These are phyloP conservation scores for Dromaius novaehollandiae DNA, from an alignment of 2,113 vertebrate species.

Conservation along the genomic window DNA sequence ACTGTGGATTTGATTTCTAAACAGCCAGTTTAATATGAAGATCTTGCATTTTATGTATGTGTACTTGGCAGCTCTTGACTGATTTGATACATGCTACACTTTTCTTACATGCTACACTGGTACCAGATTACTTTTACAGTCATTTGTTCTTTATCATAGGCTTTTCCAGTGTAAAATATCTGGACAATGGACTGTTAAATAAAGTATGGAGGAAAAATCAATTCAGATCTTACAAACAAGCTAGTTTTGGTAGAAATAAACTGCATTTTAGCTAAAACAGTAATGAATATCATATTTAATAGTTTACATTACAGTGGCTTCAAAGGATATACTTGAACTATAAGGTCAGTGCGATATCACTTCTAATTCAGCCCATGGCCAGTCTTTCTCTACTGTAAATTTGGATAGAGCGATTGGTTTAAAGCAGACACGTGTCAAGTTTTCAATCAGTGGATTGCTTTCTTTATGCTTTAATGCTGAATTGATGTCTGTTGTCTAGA, in stretches of 20 bases:
- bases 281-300: neutral
- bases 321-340: neutral
- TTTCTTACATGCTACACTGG: neutral
- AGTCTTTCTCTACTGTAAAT: neutral
- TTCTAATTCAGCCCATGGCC: neutral
- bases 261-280: neutral
- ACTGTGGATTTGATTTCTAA: neutral
- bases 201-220: neutral
- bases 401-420: neutral
- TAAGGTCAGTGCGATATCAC: neutral
- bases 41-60: neutral
- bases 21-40: neutral
- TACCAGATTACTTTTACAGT: neutral
- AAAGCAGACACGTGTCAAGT: neutral
- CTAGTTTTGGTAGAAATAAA: neutral
- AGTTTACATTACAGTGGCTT: neutral
- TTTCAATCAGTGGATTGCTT: neutral
- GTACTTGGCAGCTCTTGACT: neutral
- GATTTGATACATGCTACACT: neutral
- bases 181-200: neutral
- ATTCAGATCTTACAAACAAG: neutral
- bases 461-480: neutral
- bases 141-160: neutral
- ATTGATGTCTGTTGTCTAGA: neutral
- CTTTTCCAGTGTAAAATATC: neutral